Percentiles rank a stretch among this genome's conserved stretches.
These are phyloP conservation scores for Calliphora vomitoria DNA, from an alignment of 2,888 invertebrate genomes.

Conservation along the genomic window DNA sequence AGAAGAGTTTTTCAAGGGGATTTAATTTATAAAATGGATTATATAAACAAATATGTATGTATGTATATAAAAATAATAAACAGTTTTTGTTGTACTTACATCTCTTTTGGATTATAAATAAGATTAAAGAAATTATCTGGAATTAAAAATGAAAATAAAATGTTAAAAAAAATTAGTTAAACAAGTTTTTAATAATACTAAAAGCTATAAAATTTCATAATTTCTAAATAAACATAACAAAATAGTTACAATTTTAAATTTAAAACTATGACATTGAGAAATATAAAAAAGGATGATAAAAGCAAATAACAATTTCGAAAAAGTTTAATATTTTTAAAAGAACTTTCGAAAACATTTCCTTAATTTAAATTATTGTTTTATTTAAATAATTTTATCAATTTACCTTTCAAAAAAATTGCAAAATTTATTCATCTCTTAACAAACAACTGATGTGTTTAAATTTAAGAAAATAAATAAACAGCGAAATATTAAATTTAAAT, in stretches of 20 bases:
- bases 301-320: too few relatives aligned
- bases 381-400: not conserved
- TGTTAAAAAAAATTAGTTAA: not conserved
- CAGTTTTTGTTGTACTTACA: constrained; percentile 54
- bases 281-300: too few relatives aligned
- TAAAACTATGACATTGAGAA: too few relatives aligned
- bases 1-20: not conserved
- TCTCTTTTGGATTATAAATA: constrained; percentile 33
- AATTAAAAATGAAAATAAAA: constrained; percentile 33
- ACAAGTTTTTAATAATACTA: not conserved
- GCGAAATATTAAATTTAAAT: constrained; percentile 38
- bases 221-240: too few relatives aligned
- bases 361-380: not conserved
- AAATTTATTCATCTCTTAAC: not conserved
- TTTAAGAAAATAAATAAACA: constrained; percentile 25
- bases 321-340: too few relatives aligned
- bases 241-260: too few relatives aligned
- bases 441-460: not conserved
- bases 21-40: not conserved
- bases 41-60: not conserved
- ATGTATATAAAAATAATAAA: not conserved
- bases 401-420: not conserved
- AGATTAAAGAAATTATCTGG: constrained; percentile 54
- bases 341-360: too few relatives aligned
- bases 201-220: not conserved